Percentiles rank a stretch among this genome's conserved stretches.
phyloP scores from a whole-genome alignment of 2,113 vertebrate genomes.

The Bettongia penicillata region DNA sequence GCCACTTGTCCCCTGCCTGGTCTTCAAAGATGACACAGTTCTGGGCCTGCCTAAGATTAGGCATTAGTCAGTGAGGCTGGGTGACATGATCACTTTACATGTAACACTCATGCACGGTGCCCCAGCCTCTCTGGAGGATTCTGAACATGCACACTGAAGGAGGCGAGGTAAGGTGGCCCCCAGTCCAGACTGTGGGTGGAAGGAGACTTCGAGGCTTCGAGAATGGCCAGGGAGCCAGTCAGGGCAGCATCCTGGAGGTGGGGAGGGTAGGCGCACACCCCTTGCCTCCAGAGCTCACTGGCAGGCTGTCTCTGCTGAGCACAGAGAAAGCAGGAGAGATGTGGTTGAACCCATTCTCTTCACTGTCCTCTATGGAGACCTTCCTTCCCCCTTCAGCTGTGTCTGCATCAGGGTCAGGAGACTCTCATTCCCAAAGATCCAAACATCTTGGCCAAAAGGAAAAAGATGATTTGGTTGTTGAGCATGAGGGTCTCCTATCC shows the following conservation, averaged over 20 bases:
- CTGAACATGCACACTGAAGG: not conserved
- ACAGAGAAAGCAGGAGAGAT: not conserved
- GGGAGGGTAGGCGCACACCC: not conserved
- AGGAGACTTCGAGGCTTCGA: not conserved
- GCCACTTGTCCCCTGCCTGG: not conserved
- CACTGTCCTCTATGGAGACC: not conserved
- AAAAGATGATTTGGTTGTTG: no score
- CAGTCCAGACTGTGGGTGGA: not conserved
- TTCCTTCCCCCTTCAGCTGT: not conserved
- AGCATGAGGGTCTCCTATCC: no score
- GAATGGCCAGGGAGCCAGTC: not conserved
- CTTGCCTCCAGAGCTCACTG: not conserved
- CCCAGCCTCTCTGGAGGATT: not conserved
- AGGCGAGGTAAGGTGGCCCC: no score
- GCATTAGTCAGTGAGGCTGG: not conserved
- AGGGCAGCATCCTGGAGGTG: not conserved
- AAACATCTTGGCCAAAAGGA: not conserved
- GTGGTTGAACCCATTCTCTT: no score
- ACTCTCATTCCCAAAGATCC: not conserved
- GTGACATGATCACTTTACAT: not conserved
- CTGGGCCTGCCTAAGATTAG: not conserved
- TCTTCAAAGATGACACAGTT: not conserved
- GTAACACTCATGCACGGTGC: not conserved
- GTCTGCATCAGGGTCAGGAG: not conserved
- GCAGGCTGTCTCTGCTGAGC: not conserved